phyloP scores from a whole-genome alignment of 2,113 vertebrate species.

The Apeltes quadracus region DNA sequence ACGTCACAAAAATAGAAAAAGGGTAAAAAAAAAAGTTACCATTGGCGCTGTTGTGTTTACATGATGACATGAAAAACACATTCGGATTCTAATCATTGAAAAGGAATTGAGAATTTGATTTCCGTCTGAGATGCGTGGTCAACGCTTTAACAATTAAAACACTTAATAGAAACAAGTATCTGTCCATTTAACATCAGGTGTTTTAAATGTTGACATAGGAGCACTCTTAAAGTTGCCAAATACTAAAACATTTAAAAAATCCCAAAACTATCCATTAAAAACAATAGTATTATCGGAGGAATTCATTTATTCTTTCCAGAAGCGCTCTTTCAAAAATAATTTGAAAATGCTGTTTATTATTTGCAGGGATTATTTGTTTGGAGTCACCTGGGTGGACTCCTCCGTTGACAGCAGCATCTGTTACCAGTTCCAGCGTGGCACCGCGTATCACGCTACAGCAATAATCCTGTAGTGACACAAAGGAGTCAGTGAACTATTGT shows the following conservation, averaged over 20 bases:
- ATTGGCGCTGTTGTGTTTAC: neutral
- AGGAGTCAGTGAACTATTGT: slow-evolving; percentile 79
- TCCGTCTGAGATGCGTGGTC: too few relatives aligned
- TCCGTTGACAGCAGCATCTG: slow-evolving; percentile 67
- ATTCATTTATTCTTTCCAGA: neutral
- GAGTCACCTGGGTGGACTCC: slow-evolving; percentile 49
- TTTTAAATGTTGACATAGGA: neutral
- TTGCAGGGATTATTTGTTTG: slow-evolving; percentile 46
- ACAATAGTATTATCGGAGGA: neutral
- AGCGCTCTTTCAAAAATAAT: slow-evolving; percentile 15
- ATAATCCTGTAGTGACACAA: slow-evolving; percentile 68
- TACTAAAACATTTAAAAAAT: neutral
- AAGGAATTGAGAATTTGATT: too few relatives aligned
- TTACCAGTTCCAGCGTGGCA: slow-evolving; percentile 39
- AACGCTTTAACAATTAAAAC: neutral
- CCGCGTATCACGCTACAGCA: slow-evolving; percentile 49
- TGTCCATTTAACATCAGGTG: neutral
- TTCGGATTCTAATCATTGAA: too few relatives aligned
- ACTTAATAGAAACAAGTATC: neutral
- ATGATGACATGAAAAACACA: neutral
- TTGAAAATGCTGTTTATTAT: slow-evolving; percentile 20
- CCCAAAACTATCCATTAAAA: neutral
- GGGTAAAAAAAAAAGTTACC: neutral
- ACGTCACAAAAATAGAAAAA: neutral
- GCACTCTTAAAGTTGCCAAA: neutral